Evolutionary conservation across 2,113 vertebrate species (phyloP).

Genomic region (Labeo rohita): DNA sequence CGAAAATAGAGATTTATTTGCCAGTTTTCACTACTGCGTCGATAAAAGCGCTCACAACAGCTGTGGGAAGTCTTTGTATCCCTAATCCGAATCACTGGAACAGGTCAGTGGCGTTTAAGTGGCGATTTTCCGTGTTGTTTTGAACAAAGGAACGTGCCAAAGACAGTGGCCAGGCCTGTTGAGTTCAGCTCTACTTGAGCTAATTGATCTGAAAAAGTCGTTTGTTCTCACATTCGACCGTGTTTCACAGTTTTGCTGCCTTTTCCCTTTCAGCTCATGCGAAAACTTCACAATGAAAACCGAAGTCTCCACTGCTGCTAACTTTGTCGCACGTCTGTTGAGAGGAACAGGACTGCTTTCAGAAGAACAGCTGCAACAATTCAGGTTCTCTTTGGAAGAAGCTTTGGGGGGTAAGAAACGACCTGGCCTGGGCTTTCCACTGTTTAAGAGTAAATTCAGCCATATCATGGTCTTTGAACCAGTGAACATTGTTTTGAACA

Average conservation of each 20-base stretch:
- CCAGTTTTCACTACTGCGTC: neutral
- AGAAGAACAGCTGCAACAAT: constrained; percentile 73
- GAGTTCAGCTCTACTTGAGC: neutral
- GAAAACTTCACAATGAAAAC: constrained; percentile 68
- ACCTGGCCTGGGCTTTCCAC: neutral
- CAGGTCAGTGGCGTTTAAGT: constrained; percentile 37
- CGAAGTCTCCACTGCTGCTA: constrained; percentile 74
- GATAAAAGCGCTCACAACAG: neutral
- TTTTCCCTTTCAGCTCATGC: constrained; percentile 51
- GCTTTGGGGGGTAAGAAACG: constrained; percentile 65
- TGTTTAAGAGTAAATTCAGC: neutral
- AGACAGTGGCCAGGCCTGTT: constrained; percentile 11
- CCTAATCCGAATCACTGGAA: neutral
- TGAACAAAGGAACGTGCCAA: constrained; percentile 60
- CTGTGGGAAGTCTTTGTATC: neutral
- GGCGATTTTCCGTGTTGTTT: constrained; percentile 42
- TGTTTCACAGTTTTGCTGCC: neutral
- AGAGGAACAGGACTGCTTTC: constrained; percentile 69
- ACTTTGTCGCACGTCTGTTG: constrained; percentile 75
- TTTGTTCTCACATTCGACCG: neutral
- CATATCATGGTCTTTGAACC: neutral
- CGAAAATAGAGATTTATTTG: constrained; percentile 23
- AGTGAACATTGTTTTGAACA: neutral
- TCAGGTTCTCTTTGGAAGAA: constrained; percentile 74
- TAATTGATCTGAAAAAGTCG: neutral